phyloP scores from a whole-genome alignment of 2,888 invertebrate genomes.

The Plemyria rubiginata region DNA sequence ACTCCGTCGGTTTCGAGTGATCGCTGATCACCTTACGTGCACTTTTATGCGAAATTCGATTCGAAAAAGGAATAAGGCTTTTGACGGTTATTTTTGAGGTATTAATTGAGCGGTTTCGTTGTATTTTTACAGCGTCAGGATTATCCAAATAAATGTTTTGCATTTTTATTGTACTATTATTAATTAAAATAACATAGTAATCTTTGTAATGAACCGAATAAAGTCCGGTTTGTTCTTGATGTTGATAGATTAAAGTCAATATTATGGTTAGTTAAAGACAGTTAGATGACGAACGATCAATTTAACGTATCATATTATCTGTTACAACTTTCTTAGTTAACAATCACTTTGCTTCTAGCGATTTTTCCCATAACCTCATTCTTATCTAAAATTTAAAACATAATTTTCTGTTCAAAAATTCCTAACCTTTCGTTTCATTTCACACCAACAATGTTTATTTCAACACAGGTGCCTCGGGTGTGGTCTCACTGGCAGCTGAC shows the following conservation, averaged over 20 bases:
- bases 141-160: not conserved
- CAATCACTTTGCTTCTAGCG: no score
- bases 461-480: conserved; percentile 32
- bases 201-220: no score
- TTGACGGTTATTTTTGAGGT: conserved; percentile 42
- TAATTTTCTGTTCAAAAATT: conserved; percentile 1
- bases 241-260: no score
- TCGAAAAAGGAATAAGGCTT: conserved; percentile 53
- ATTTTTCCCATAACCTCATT: no score
- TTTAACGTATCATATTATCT: no score
- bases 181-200: no score
- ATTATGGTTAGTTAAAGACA: no score
- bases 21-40: conserved; percentile 75
- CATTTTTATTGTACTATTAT: not conserved
- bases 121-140: not conserved
- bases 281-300: no score
- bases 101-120: conserved; percentile 19
- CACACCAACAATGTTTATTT: conserved; percentile 37
- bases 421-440: conserved; percentile 8
- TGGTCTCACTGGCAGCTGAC: conserved; percentile 38
- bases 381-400: not conserved
- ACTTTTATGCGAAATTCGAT: conserved; percentile 54
- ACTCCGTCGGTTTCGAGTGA: conserved; percentile 75
- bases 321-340: no score
- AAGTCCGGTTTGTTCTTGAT: no score